These are phyloP conservation scores for Andricus quercusramuli DNA, from an alignment of 2,888 invertebrate genomes.

Conservation along the genomic window DNA sequence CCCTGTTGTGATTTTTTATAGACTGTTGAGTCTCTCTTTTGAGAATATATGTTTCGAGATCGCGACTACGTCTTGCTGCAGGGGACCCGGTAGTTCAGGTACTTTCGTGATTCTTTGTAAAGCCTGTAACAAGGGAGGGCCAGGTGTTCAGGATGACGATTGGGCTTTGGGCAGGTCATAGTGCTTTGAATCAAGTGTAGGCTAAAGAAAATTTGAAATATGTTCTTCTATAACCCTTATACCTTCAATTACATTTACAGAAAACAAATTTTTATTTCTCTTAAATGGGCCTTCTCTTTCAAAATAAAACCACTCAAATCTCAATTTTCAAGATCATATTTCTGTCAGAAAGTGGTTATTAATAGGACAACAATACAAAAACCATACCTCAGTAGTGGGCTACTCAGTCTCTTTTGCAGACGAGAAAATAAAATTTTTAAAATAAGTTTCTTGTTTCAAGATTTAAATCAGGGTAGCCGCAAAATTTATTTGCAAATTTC, in stretches of 20 bases:
- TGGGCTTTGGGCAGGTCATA: constrained; percentile 40
- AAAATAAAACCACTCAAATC: background rate
- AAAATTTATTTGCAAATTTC: too few relatives aligned
- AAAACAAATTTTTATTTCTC: background rate
- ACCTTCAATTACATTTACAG: background rate
- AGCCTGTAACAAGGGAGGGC: constrained; percentile 32
- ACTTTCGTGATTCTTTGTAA: constrained; percentile 29
- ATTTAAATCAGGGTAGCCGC: too few relatives aligned
- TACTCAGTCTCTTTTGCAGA: background rate
- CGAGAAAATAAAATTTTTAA: background rate
- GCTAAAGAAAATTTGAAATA: background rate
- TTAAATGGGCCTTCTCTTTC: background rate
- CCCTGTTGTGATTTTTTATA: constrained; percentile 24
- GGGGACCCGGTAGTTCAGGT: constrained; percentile 20
- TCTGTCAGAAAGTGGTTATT: background rate
- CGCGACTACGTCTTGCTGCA: background rate
- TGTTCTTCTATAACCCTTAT: background rate
- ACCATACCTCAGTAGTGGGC: background rate
- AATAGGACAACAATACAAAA: background rate
- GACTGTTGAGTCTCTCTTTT: constrained; percentile 27
- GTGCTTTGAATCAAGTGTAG: constrained; percentile 47
- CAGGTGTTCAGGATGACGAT: constrained; percentile 52
- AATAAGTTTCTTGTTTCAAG: too few relatives aligned
- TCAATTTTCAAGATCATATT: background rate
- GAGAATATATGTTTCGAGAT: constrained; percentile 20